These are phyloP conservation scores for Cheilinus undulatus DNA, from an alignment of 2,113 vertebrate genomes.

Conservation along the genomic window DNA sequence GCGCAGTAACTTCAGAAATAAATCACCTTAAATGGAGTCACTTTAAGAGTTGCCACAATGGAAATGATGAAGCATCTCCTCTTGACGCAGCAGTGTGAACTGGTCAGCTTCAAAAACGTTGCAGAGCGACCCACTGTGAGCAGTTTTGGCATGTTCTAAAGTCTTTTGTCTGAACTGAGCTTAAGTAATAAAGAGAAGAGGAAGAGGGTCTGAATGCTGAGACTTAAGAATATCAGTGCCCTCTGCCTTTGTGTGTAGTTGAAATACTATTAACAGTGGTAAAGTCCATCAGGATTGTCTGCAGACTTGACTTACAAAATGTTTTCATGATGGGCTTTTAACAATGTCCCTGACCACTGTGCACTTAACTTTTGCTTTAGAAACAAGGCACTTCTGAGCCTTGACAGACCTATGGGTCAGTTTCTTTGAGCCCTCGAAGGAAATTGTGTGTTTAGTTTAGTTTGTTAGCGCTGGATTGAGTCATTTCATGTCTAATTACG, in stretches of 20 bases:
- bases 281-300: not conserved
- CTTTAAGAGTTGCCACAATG: too few species aligned
- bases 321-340: not conserved
- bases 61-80: too few species aligned
- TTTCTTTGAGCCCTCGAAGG: not conserved
- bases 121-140: too few species aligned
- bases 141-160: too few species aligned
- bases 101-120: too few species aligned
- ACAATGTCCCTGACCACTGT: not conserved
- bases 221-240: not conserved
- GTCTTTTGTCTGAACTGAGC: too few species aligned
- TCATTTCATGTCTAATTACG: constrained; percentile 52
- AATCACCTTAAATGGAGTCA: too few species aligned
- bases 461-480: constrained; percentile 32
- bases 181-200: constrained; percentile 7
- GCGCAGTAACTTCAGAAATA: too few species aligned
- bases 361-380: not conserved
- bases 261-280: not conserved
- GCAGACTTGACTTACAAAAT: not conserved
- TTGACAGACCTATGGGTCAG: not conserved
- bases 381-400: not conserved
- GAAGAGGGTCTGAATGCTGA: not conserved
- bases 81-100: too few species aligned
- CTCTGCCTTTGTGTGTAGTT: not conserved
- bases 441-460: not conserved